Evolutionary conservation across 2,888 invertebrate species (phyloP).

Genomic region (Meandrusa payeni): DNA sequence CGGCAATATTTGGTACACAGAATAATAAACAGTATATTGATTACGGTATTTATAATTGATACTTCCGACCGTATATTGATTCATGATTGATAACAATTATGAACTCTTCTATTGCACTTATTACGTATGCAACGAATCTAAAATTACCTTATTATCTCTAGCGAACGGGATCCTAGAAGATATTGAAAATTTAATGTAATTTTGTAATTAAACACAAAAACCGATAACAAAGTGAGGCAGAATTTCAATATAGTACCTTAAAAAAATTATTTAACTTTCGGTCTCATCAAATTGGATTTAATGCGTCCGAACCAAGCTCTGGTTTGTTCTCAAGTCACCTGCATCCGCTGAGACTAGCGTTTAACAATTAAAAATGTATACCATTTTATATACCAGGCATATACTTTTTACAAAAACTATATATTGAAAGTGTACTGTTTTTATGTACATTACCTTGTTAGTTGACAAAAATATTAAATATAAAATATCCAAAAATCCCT

Average conservation of each 20-base stretch:
- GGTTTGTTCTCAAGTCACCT: conserved; percentile 49
- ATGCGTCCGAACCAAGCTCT: conserved; percentile 12
- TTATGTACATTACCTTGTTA: too few species aligned
- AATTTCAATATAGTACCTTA: too few species aligned
- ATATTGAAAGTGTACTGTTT: too few species aligned
- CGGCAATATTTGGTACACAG: conserved; percentile 60
- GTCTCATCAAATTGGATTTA: conserved; percentile 5
- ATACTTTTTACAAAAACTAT: too few species aligned
- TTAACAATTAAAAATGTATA: conserved; percentile 66
- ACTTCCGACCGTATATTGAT: conserved; percentile 19
- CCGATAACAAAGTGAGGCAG: too few species aligned
- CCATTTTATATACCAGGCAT: too few species aligned
- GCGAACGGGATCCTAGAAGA: not conserved
- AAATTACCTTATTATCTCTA: not conserved
- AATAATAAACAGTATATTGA: conserved; percentile 47
- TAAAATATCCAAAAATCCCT: too few species aligned
- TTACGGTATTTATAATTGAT: conserved; percentile 31
- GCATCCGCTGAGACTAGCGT: conserved; percentile 58
- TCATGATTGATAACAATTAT: conserved; percentile 35
- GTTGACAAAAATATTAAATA: too few species aligned
- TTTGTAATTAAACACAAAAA: not conserved
- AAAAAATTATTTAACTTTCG: conserved; percentile 2
- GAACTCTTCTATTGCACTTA: conserved; percentile 2
- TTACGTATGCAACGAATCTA: not conserved
- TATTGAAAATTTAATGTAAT: not conserved